Percentiles rank a stretch among this genome's conserved stretches.
These are phyloP conservation scores for Anoplius nigerrimus DNA, from an alignment of 2,888 invertebrate genomes.

Conservation along the genomic window DNA sequence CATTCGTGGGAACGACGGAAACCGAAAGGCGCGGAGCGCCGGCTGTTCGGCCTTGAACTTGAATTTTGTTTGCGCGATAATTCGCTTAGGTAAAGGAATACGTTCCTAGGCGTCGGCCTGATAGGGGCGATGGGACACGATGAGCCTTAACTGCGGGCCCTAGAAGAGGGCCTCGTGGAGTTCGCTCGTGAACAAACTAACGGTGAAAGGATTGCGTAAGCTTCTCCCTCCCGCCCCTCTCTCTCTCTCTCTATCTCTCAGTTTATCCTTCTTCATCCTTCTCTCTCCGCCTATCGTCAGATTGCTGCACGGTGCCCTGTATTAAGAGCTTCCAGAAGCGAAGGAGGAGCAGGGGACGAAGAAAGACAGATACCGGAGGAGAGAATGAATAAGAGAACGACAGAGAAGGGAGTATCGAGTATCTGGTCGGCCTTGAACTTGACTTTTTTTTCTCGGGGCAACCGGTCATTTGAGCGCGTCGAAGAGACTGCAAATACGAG, in stretches of 20 bases:
- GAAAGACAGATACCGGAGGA: slow-evolving; percentile 17
- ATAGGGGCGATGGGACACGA: background rate
- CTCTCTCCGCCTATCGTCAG: background rate
- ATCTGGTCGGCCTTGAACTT: slow-evolving; percentile 58
- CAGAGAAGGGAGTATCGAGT: slow-evolving; percentile 23
- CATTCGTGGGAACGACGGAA: background rate
- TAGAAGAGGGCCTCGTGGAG: slow-evolving; percentile 30
- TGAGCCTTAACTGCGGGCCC: slow-evolving; percentile 9
- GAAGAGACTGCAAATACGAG: background rate
- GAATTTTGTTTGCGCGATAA: slow-evolving; percentile 33
- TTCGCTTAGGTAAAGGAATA: background rate
- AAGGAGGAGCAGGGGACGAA: slow-evolving; percentile 15
- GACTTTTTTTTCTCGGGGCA: slow-evolving; percentile 53
- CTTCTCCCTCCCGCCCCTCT: slow-evolving; percentile 4
- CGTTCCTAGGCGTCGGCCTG: too few species aligned
- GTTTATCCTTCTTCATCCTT: background rate
- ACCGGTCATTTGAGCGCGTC: slow-evolving; percentile 30
- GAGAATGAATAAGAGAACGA: background rate
- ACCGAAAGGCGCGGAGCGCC: slow-evolving; percentile 7
- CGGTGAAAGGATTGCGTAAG: slow-evolving; percentile 62
- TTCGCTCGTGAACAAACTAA: slow-evolving; percentile 48
- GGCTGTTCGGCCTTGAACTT: slow-evolving; percentile 53
- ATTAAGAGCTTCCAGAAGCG: background rate
- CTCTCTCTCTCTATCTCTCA: background rate
- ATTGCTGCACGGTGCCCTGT: background rate